These are phyloP conservation scores for Ramazzottius varieornatus DNA, from an alignment of 2,888 invertebrate species.

Conservation along the genomic window DNA sequence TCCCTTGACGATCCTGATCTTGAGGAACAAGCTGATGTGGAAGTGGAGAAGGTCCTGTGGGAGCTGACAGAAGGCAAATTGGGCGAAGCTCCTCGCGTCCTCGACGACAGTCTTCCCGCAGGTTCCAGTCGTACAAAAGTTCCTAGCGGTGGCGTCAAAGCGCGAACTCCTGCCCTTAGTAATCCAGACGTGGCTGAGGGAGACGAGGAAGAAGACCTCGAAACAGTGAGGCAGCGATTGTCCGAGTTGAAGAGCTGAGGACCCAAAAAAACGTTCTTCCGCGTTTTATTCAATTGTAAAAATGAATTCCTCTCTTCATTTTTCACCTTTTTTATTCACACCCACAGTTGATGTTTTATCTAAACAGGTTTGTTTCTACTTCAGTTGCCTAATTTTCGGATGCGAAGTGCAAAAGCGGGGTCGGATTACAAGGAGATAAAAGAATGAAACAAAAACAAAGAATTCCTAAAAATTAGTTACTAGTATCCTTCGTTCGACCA, in stretches of 20 bases:
- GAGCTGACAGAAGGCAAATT: constrained; percentile 21
- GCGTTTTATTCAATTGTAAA: too few relatives aligned
- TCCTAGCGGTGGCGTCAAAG: background rate
- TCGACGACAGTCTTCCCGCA: background rate
- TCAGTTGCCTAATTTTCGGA: too few relatives aligned
- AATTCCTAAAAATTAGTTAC: too few relatives aligned
- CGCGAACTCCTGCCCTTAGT: background rate
- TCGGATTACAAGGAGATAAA: too few relatives aligned
- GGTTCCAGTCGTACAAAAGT: background rate
- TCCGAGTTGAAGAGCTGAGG: background rate
- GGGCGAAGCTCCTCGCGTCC: background rate
- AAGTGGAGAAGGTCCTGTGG: constrained; percentile 53
- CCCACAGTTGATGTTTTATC: too few relatives aligned
- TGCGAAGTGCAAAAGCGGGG: too few relatives aligned
- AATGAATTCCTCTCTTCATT: too few relatives aligned
- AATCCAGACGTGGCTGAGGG: background rate
- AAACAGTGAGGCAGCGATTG: background rate
- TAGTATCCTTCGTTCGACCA: background rate
- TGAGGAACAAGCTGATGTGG: constrained; percentile 79
- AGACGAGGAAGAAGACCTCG: background rate
- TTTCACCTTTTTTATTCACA: too few relatives aligned
- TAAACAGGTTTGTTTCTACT: too few relatives aligned
- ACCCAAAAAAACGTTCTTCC: background rate
- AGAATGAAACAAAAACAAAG: too few relatives aligned
- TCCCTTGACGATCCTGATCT: constrained; percentile 60